Base-by-base conservation (phyloP, 2,888 invertebrate genomes). In the Odiellus spinosus region DNA sequence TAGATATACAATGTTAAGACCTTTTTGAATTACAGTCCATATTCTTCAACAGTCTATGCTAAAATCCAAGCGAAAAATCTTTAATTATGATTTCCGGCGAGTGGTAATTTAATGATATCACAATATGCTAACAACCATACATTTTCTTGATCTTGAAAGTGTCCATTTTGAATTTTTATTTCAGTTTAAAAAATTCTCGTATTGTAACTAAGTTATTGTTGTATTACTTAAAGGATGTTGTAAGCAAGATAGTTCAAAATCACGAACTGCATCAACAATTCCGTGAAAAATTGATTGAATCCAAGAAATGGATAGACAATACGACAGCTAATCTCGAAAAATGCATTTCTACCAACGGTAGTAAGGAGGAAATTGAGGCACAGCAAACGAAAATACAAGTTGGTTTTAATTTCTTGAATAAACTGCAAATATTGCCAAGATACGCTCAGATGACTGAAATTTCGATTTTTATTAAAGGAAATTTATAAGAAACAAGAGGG, bases 181-280 rank as follows among this genome's bases (percentile, higher is more conserved):
- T n/a, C n/a, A n/a, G n/a, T n/a, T n/a, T n/a, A n/a, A n/a, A n/a
- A n/a, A n/a, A n/a, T n/a, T n/a, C n/a, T n/a, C n/a, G n/a, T n/a
- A n/a, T n/a, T n/a, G n/a, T n/a, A n/a, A n/a, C n/a, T n/a, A n/a
- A n/a, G n/a, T n/a, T n/a, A n/a, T n/a, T n/a, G n/a, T n/a, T n/a
- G n/a, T n/a, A n/a, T n/a, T 45, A 35, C 15, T 46, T 40, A 20
- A 82, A 84, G 62, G 88, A 90, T 66, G 87, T 90, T 0, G 66
- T 85, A 2, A 85, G 84, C 60, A 90, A 90, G 67, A 84, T 88
- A 1, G 83, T 88, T 67, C 84, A 82, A 0, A 88, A 87, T 61
- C 74, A 77, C 45, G 82, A 84, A 55, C 85, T 87, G 60, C 90
- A 90, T 62, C 74, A 78, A 55, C 77, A 79, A 53, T 90, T 85